Evolutionary conservation across 2,797 vertebrate species (phyloP).

Genomic region (Ibycter americanus): DNA sequence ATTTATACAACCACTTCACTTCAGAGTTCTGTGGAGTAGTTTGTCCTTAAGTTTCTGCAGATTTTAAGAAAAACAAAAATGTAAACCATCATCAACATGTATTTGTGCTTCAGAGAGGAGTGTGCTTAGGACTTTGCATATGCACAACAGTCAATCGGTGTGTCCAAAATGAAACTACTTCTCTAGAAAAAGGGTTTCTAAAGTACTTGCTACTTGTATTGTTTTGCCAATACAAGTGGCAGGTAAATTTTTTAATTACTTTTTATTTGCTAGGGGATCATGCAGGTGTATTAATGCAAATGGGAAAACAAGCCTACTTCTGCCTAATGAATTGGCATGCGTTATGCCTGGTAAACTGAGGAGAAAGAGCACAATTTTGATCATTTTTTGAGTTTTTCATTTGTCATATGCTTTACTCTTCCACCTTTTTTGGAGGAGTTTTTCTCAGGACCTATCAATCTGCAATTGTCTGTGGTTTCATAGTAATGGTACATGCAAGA

Average conservation of each 20-base stretch:
- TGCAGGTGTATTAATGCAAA: neutral
- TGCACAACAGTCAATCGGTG: neutral
- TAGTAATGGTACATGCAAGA: accelerated
- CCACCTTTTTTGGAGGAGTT: neutral
- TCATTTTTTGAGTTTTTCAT: neutral
- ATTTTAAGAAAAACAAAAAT: neutral
- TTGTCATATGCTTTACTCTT: neutral
- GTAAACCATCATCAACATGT: neutral
- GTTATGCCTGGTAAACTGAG: neutral
- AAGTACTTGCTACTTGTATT: slow-evolving; percentile 35
- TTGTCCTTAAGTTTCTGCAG: neutral
- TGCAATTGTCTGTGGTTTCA: neutral
- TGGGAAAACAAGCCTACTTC: slow-evolving; percentile 2
- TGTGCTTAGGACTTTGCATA: neutral
- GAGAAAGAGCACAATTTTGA: slow-evolving; percentile 19
- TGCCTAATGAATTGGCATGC: neutral
- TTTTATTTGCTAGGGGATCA: slow-evolving; percentile 32
- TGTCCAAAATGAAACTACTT: neutral
- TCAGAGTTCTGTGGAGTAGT: neutral
- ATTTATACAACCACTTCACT: neutral
- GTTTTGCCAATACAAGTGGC: slow-evolving; percentile 46
- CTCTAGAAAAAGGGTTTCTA: neutral
- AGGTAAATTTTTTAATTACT: slow-evolving; percentile 31
- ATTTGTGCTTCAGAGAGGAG: neutral
- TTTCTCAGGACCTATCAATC: neutral